These are phyloP conservation scores for Pomacea canaliculata DNA, from an alignment of 2,888 invertebrate species.

Conservation along the genomic window DNA sequence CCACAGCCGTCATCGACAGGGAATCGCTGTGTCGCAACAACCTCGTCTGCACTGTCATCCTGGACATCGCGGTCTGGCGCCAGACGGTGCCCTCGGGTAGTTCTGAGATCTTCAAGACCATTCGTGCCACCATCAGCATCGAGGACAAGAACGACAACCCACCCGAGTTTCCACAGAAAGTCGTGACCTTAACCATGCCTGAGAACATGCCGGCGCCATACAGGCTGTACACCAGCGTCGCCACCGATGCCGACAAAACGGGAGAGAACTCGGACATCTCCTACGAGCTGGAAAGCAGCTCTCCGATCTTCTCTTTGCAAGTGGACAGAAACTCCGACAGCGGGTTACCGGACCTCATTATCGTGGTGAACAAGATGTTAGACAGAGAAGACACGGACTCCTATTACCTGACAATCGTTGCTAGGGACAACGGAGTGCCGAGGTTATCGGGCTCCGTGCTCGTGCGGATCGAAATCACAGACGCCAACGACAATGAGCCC, in stretches of 20 bases:
- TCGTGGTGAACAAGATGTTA: conserved; percentile 52
- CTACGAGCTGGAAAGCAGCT: conserved; percentile 48
- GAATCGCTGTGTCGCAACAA: conserved; percentile 42
- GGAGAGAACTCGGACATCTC: conserved; percentile 51
- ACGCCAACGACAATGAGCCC: conserved; percentile 59
- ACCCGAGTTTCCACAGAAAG: conserved; percentile 45
- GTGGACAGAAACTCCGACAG: conserved; percentile 42
- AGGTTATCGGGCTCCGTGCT: conserved; percentile 50
- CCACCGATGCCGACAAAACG: conserved; percentile 50
- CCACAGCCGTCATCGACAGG: conserved; percentile 49
- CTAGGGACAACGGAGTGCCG: conserved; percentile 58
- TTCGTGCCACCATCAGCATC: conserved; percentile 40
- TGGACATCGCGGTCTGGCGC: conserved; percentile 46
- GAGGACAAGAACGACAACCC: conserved; percentile 56
- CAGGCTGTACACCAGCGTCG: conserved; percentile 48
- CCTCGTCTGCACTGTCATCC: conserved; percentile 39
- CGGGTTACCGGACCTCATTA: conserved; percentile 51
- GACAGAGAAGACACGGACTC: conserved; percentile 55
- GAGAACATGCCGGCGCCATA: conserved; percentile 47
- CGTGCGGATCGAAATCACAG: conserved; percentile 58
- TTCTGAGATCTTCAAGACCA: conserved; percentile 36
- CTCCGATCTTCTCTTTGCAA: conserved; percentile 52
- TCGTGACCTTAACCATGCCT: conserved; percentile 45
- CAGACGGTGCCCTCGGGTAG: conserved; percentile 25
- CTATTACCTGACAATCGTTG: conserved; percentile 55